phyloP scores from a whole-genome alignment of 2,797 vertebrate genomes.

The Aphelocoma californica region DNA sequence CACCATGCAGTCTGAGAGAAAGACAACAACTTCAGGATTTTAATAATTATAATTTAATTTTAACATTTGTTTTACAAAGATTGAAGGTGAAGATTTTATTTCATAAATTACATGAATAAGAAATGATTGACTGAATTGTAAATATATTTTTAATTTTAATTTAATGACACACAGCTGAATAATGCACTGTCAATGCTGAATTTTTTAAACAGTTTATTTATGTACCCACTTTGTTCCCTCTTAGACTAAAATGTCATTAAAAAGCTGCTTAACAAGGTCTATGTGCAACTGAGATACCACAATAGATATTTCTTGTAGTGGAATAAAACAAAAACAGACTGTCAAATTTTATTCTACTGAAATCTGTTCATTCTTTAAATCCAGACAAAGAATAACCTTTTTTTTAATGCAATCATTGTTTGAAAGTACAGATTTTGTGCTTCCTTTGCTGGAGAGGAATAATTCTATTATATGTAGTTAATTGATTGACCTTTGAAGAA shows the following conservation, averaged over 20 bases:
- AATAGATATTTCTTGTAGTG: not conserved
- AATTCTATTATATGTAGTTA: not conserved
- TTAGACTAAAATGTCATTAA: not conserved
- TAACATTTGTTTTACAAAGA: slow-evolving; percentile 17
- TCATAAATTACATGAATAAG: not conserved
- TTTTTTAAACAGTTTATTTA: not conserved
- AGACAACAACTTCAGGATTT: not conserved
- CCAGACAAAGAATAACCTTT: not conserved
- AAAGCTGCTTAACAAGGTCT: not conserved
- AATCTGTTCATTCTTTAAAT: not conserved
- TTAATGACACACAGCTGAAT: not conserved
- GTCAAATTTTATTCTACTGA: not conserved
- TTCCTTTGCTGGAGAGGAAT: not conserved
- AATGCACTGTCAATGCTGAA: not conserved
- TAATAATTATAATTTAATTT: slow-evolving; percentile 43
- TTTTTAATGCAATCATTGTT: not conserved
- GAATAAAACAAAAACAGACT: not conserved
- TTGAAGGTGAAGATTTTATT: not conserved
- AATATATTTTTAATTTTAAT: not conserved
- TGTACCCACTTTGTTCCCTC: not conserved
- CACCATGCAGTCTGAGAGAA: not conserved
- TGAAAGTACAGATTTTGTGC: not conserved
- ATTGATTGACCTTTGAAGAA: not conserved
- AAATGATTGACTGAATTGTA: not conserved
- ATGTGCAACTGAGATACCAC: not conserved